Evolutionary conservation across 2,113 vertebrate species (phyloP), one percentile per base, ranked within the genome.

Genomic region (Illadopsis cleaveri): DNA sequence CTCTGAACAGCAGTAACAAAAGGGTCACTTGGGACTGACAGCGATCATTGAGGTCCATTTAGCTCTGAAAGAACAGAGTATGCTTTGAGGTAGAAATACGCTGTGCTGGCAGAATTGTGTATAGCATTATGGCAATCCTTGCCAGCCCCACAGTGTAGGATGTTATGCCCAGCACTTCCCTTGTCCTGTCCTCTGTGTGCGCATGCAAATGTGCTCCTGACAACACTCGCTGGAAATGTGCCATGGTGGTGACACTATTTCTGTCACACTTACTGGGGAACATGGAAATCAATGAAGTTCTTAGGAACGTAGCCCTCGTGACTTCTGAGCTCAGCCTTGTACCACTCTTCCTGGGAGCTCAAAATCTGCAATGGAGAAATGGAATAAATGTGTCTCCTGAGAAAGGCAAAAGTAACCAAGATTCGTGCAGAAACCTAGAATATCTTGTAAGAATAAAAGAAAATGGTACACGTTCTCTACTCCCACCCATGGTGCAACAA

Each of bases 281-380:
- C 69, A 1, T 98, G 97, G 61, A 98, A 97, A 22, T 99, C 98
- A 42, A 99, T 98, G 95, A 99, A 99, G 97, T 99, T 99, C 94
- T 99, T 98, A 5, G 99, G 99, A 54, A 99, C 97, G 1, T 97
- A 99, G 61, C 99, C 99, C 94, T 99, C 99, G 24, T 98, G 97
- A 82, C 99, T 99, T 13, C 98, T 96, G 54, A 99, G 97, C 97
- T 99, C 99, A 2, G 99, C 99, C 86, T 98, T 99, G 76, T 98
- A 98, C 99, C 99, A 99, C 3, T 99, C 98, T 22, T 99, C 98
- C 47, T 99, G 97, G 37, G 97, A 96, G 69, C 98, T 98, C 86
- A 99, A 95, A 86, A 99, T 98, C 99, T 99, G 90, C n/a, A 70
- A 17, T 30, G 51, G 28, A 84, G 60, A 97, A 70, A 73, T 81